phyloP scores from a whole-genome alignment of 2,113 vertebrate genomes.

The Caranx melampygus region DNA sequence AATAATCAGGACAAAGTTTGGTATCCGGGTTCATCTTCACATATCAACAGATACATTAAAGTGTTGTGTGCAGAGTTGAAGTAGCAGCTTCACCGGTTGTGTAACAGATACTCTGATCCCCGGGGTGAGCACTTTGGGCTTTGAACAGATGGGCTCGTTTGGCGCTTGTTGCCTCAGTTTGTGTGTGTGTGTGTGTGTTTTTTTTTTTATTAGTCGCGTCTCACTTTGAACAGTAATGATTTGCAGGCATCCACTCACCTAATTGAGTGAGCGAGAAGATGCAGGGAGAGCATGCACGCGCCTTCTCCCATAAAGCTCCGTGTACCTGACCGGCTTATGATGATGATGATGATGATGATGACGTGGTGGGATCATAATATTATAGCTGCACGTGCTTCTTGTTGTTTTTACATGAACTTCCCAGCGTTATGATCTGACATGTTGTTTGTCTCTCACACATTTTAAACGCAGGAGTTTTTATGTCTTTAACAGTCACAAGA shows the following conservation, averaged over 20 bases:
- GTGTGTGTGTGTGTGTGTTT: slow-evolving; percentile 20
- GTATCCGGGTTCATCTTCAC: too few species aligned
- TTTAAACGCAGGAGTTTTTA: not conserved
- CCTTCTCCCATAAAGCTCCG: slow-evolving; percentile 25
- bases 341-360: slow-evolving; percentile 42
- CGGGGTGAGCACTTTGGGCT: slow-evolving; percentile 48
- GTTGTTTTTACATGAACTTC: slow-evolving; percentile 30
- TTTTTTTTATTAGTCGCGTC: slow-evolving; percentile 69
- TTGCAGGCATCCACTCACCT: slow-evolving; percentile 71
- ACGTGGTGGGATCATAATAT: slow-evolving; percentile 41
- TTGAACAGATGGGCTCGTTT: slow-evolving; percentile 66
- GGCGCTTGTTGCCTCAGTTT: slow-evolving; percentile 51
- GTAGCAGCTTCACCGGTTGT: slow-evolving; percentile 46
- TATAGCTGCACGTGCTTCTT: slow-evolving; percentile 18
- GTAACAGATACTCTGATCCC: slow-evolving; percentile 51
- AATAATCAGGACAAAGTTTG: too few species aligned
- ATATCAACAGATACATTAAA: too few species aligned
- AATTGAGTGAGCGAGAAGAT: slow-evolving; percentile 62
- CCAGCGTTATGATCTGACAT: slow-evolving; percentile 22
- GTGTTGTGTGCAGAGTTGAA: slow-evolving; percentile 27
- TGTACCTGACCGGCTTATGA: slow-evolving; percentile 45
- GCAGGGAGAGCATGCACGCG: slow-evolving; percentile 29
- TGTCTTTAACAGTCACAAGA: not conserved
- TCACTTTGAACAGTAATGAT: slow-evolving; percentile 76
- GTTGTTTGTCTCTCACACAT: not conserved